Percentiles rank a stretch among this genome's conserved stretches.
Evolutionary conservation across 2,888 invertebrate species (phyloP).

Genomic region (Himalopsyche tibetana): DNA sequence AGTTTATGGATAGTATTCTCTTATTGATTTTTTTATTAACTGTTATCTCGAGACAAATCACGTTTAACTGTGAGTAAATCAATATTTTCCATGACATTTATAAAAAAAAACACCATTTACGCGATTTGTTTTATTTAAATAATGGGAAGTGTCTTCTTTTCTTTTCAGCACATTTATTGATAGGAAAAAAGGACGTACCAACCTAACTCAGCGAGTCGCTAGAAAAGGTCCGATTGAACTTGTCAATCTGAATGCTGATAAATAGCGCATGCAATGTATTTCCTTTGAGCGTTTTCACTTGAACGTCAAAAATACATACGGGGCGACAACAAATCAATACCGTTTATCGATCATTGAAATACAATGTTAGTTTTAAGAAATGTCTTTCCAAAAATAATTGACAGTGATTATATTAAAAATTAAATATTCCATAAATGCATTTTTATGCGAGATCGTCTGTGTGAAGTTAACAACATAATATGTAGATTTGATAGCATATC

Average conservation of each 20-base stretch:
- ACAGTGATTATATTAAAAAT: no score
- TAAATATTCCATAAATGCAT: not conserved
- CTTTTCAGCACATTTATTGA: slow-evolving; percentile 38
- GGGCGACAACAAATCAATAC: not conserved
- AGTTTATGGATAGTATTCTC: no score
- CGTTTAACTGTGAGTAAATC: no score
- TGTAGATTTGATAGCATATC: slow-evolving; percentile 32
- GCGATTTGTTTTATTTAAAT: slow-evolving; percentile 35
- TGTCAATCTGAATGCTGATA: slow-evolving; percentile 35
- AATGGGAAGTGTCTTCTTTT: slow-evolving; percentile 18
- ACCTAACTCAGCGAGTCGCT: slow-evolving; percentile 12
- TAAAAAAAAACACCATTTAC: slow-evolving; percentile 13
- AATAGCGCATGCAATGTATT: slow-evolving; percentile 32
- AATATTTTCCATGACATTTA: not conserved
- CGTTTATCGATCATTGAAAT: no score
- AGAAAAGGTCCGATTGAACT: slow-evolving; percentile 20
- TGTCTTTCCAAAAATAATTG: no score
- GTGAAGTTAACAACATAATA: not conserved
- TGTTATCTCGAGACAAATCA: no score
- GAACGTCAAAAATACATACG: not conserved
- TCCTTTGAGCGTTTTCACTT: slow-evolving; percentile 12
- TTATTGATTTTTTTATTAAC: no score
- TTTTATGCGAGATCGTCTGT: not conserved
- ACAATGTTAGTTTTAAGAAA: no score
- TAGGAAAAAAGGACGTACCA: not conserved